Conservation (phyloP, 2,888 invertebrate genomes). For the Noctua pronuba region DNA sequence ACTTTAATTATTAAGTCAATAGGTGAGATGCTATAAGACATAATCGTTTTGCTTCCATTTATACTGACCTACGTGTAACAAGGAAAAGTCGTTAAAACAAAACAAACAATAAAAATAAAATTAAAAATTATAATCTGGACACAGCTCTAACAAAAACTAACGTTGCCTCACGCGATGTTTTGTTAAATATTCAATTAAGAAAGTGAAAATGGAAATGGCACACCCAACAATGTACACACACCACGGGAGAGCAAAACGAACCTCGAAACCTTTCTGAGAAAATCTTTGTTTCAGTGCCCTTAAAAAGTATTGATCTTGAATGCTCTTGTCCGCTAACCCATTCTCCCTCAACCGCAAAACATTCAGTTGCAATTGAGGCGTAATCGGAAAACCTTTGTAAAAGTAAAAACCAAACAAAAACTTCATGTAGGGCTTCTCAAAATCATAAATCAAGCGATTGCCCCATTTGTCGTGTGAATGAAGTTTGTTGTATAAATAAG, state of each 20-base stretch:
- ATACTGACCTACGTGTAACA: neutral
- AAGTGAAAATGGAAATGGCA: conserved; percentile 37
- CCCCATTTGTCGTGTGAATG: conserved; percentile 58
- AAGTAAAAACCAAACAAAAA: conserved; percentile 44
- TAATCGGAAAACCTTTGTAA: conserved; percentile 62
- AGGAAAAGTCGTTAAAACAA: neutral
- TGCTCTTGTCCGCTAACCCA: conserved; percentile 51
- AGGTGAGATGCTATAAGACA: neutral
- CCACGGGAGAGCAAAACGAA: conserved; percentile 60
- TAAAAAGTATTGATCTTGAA: conserved; percentile 43
- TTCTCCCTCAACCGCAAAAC: conserved; percentile 52
- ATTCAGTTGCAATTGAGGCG: conserved; percentile 28
- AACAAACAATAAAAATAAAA: neutral
- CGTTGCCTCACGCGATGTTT: conserved; percentile 11
- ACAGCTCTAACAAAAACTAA: neutral
- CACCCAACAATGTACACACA: conserved; percentile 52
- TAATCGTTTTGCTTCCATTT: neutral
- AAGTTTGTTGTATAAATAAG: conserved; percentile 46
- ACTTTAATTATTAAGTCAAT: neutral
- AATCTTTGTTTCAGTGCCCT: conserved; percentile 43
- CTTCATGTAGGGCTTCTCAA: conserved; percentile 46
- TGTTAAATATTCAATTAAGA: conserved; percentile 49
- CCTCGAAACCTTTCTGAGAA: conserved; percentile 44
- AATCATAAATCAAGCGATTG: conserved; percentile 38
- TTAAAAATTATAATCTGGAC: neutral